A percentile compares a stretch with the other conserved stretches of the same genome.
These are phyloP conservation scores for Acanthurus tractus DNA, from an alignment of 2,797 vertebrate genomes.

Conservation along the genomic window DNA sequence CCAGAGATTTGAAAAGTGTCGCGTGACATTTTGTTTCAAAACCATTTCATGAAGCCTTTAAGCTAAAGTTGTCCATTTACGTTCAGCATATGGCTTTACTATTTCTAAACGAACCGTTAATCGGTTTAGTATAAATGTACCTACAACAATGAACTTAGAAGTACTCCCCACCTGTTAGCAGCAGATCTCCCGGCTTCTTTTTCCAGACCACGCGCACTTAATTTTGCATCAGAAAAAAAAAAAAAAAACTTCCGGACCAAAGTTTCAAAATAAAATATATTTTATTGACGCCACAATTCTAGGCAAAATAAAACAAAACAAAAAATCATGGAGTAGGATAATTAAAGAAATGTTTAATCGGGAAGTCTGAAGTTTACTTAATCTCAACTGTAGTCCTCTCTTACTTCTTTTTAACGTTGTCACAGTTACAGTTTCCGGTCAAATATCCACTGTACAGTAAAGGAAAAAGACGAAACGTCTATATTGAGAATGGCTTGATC, in stretches of 20 bases:
- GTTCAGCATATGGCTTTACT: background rate
- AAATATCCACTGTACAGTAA: too few relatives aligned
- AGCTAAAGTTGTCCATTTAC: rapidly evolving
- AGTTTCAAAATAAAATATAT: conserved; percentile 34
- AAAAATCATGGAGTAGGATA: too few relatives aligned
- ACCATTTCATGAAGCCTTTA: too few relatives aligned
- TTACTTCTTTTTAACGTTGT: rapidly evolving
- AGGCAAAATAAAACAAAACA: too few relatives aligned
- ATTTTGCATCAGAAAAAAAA: rapidly evolving
- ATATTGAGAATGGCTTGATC: too few relatives aligned
- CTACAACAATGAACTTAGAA: background rate
- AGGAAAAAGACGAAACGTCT: too few relatives aligned
- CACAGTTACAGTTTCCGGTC: too few relatives aligned
- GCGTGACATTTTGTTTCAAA: background rate
- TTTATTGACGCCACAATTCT: too few relatives aligned
- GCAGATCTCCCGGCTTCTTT: conserved; percentile 24
- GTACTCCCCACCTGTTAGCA: conserved; percentile 46
- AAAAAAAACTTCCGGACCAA: conserved; percentile 14
- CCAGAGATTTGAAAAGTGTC: background rate
- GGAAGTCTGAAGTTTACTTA: rapidly evolving
- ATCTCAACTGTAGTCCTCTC: too few relatives aligned
- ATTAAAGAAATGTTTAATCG: background rate
- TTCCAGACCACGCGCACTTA: conserved; percentile 29
- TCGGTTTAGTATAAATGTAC: rapidly evolving
- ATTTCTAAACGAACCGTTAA: rapidly evolving